phyloP scores from a whole-genome alignment of 2,113 vertebrate species.

The Plectropomus leopardus region DNA sequence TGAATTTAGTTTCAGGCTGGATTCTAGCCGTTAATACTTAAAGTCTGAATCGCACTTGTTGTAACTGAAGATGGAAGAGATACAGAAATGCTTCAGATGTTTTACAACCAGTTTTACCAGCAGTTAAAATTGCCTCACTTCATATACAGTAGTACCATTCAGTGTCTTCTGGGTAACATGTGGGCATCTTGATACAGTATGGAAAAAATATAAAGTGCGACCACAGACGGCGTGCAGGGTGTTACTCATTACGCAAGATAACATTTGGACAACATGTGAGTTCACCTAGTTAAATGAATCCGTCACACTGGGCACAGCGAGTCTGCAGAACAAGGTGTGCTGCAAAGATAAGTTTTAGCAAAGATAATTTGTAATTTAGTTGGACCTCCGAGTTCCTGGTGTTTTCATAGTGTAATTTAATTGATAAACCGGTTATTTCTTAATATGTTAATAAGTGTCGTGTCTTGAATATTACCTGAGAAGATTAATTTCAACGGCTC shows the following conservation, averaged over 20 bases:
- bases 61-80: conserved; percentile 64
- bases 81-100: conserved; percentile 74
- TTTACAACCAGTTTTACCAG: conserved; percentile 76
- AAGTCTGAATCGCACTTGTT: conserved; percentile 61
- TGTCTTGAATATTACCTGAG: conserved; percentile 6
- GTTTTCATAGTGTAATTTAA: background rate
- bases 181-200: conserved; percentile 67
- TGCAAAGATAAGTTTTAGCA: background rate
- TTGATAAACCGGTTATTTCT: conserved; percentile 2
- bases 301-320: conserved; percentile 10
- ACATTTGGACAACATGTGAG: conserved; percentile 77
- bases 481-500: background rate
- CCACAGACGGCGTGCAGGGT: conserved; percentile 35
- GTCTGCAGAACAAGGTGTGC: background rate
- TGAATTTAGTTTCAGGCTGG: conserved; percentile 51
- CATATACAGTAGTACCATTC: conserved; percentile 65
- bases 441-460: conserved; percentile 7
- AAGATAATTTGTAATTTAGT: background rate
- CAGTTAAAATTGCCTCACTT: conserved; percentile 64
- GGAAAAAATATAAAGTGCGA: conserved; percentile 73
- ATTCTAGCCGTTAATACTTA: conserved; percentile 52
- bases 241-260: conserved; percentile 58
- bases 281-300: conserved; percentile 58
- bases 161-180: conserved; percentile 65
- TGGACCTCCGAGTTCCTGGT: background rate